Base-by-base conservation (phyloP, 1,140 invertebrate genomes). In the Hyles vespertilio region DNA sequence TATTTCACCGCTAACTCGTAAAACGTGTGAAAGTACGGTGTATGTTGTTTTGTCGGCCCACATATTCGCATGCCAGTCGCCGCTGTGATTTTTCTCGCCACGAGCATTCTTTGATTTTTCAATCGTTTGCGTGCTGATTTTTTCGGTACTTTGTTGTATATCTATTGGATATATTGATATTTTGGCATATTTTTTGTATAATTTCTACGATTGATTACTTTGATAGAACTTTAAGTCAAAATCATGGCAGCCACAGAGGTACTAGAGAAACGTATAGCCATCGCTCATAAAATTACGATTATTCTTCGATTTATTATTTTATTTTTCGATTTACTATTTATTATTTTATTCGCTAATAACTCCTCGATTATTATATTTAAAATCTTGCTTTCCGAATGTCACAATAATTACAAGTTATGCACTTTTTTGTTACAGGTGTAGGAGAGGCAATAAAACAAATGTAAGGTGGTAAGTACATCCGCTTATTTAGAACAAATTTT, bases 351-450 rank as follows among this genome's bases (percentile, higher is more conserved):
- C n/a, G n/a, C n/a, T n/a, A n/a, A n/a, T n/a, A n/a, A n/a, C n/a
- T n/a, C n/a, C n/a, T 22, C 33, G 6, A 22, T 32, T 50, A 50
- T 1, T 5, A n/a, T 50, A n/a, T 32, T 49, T 50, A 32, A 32
- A 32, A 4, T 50, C 5, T 12, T 5, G 4, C n/a, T n/a, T 51
- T 12, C 3, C 51, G 43, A 22, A 45, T 47, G 43, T 57, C 46
- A 57, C 32, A 11, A 3, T 48, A 10, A 58, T 49, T 53, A 58
- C 46, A 61, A 11, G 9, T 46, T 5, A 32, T 58, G 47, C 36
- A 54, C 50, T 61, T 58, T 59, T 44, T 64, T 69, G 59, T 69
- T 69, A 53, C 70, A 73, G 70, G 70, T 70, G 63, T 58, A 59
- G 68, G 68, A 65, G 63, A 51, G 3, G 47, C 47, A 6, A 12